A percentile compares a stretch with the other conserved stretches of the same genome.
Evolutionary conservation across 1,140 invertebrate genomes (phyloP).

Genomic region (Mamestra configurata): DNA sequence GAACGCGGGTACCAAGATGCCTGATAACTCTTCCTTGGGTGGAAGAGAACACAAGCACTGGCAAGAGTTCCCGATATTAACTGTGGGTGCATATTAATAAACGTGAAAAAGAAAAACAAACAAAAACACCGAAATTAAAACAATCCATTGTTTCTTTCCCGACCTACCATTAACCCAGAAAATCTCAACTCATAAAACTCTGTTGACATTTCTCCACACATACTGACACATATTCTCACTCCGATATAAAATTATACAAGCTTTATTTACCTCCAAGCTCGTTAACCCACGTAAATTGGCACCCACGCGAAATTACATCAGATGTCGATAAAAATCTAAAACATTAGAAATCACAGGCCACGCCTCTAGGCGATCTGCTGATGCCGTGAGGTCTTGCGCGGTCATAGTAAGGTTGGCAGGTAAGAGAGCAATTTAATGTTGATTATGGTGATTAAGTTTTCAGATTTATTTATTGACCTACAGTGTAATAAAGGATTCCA

Average conservation of each 20-base stretch:
- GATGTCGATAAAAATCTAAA: slow-evolving; percentile 42
- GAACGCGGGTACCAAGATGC: too few relatives aligned
- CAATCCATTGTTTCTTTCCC: neutral
- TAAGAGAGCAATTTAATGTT: too few relatives aligned
- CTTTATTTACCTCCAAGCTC: slow-evolving; percentile 24
- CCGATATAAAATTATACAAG: neutral
- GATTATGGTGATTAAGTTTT: too few relatives aligned
- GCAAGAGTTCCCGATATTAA: too few relatives aligned
- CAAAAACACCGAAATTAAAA: neutral
- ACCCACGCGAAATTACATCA: slow-evolving; percentile 27
- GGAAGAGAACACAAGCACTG: too few relatives aligned
- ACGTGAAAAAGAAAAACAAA: neutral
- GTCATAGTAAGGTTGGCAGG: slow-evolving; percentile 21
- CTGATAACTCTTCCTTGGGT: too few relatives aligned
- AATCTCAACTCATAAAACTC: neutral
- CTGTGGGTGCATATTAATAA: neutral
- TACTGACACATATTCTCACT: neutral
- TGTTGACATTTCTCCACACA: slow-evolving; percentile 16
- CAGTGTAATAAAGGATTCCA: too few relatives aligned
- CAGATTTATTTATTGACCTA: too few relatives aligned
- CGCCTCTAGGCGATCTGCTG: slow-evolving; percentile 37
- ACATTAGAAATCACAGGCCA: slow-evolving; percentile 35
- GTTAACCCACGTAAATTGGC: slow-evolving; percentile 4
- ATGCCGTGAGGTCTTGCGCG: neutral
- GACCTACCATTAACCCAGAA: neutral